phyloP scores from a whole-genome alignment of 2,797 vertebrate species.

The Rhinella marina region DNA sequence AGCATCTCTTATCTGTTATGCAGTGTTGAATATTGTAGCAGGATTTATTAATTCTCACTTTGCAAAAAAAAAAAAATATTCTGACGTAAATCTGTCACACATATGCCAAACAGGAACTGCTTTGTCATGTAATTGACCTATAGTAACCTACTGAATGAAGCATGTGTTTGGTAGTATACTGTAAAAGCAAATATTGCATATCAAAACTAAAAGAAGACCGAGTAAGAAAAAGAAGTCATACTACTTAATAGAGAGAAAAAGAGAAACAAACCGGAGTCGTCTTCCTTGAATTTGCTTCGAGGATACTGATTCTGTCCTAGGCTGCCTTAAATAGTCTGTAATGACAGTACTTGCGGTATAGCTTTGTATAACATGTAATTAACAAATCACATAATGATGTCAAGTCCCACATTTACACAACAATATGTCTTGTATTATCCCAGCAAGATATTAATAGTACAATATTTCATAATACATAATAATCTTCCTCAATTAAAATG shows the following conservation, averaged over 20 bases:
- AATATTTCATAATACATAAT: neutral
- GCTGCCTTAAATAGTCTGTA: neutral
- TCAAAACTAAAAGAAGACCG: neutral
- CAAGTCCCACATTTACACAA: neutral
- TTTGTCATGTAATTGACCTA: neutral
- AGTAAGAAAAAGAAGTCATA: neutral
- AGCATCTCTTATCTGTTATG: neutral
- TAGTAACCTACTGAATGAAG: neutral
- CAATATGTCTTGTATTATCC: neutral
- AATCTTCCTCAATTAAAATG: neutral
- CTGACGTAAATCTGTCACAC: neutral
- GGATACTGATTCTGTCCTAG: neutral
- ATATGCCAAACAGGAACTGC: neutral
- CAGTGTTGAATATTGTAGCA: neutral
- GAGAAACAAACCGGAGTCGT: neutral
- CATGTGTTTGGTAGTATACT: neutral
- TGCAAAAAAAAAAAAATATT: neutral
- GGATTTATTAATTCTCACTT: no score
- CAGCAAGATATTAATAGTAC: neutral
- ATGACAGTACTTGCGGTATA: neutral
- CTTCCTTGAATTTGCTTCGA: neutral
- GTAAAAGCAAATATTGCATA: neutral
- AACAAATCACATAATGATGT: neutral
- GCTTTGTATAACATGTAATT: neutral
- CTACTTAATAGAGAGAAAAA: neutral